Base-by-base conservation (phyloP, 1,140 invertebrate species). In the Penaeus vannamei region DNA sequence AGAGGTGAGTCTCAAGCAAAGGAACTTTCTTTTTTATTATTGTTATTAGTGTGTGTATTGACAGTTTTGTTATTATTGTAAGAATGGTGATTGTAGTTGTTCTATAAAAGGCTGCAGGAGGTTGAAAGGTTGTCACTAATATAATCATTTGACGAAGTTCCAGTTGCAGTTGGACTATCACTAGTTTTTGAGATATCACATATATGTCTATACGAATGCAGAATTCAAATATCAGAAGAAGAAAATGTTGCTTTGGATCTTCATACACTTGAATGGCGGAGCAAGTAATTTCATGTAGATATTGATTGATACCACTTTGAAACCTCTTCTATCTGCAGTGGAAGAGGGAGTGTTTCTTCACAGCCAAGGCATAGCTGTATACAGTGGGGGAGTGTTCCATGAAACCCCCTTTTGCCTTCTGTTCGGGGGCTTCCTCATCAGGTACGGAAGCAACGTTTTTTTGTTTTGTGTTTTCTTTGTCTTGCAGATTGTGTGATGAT, bases 351-450 rank as follows among this genome's bases (percentile, higher is more conserved):
- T 97, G 20, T 96, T 96, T 92, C 93, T 99, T 77, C 95, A 96
- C 86, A 95, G 96, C 86, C 94, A 95, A 92, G 95, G 95, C 53
- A 96, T 98, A 79, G 96, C 98, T 93, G 98, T 98, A 0, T 99
- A 99, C 92, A 94, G 94, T 87, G 98, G 98, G 36, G 98, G 99
- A 93, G 94, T 98, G 61, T 97, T 98, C 90, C 98, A 99, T 93
- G 98, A 98, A 94, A 96, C 96, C 20, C 98, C 98, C 1, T 93
- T 98, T 36, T 94, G 95, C 82, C 93, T 98, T 2, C 91, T 95
- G 59, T 92, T 95, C 86, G 96, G 96, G 91, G 95, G 96, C 89
- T 95, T 95, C 91, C 93, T 98, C 36, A 94, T 97, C 87, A 95
- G 95, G 90, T 93, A 94, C 92, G 92, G 95, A 46, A 94, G 94